Percentiles rank a stretch among this genome's conserved stretches.
These are phyloP conservation scores for Caenorhabditis afra DNA, from an alignment of 2,888 invertebrate species.

Conservation along the genomic window DNA sequence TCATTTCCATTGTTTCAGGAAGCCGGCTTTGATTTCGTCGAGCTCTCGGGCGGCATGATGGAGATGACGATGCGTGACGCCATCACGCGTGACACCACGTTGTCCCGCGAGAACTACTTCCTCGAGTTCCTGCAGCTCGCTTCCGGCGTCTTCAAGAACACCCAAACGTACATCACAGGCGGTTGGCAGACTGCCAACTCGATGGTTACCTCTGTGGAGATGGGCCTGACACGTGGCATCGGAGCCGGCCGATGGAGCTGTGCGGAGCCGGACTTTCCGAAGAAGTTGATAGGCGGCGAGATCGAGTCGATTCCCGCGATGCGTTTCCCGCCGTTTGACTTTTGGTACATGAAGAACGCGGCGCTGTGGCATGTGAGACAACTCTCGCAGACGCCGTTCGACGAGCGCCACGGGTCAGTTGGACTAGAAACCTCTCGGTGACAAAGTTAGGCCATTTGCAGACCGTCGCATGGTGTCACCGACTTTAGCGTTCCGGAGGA, in stretches of 20 bases:
- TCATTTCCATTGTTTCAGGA: no score
- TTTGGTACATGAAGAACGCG: slow-evolving; percentile 11
- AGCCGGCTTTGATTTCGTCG: slow-evolving; percentile 69
- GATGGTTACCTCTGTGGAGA: slow-evolving; percentile 63
- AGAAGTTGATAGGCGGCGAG: slow-evolving; percentile 17
- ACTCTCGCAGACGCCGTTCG: neutral
- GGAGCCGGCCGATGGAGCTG: slow-evolving; percentile 63
- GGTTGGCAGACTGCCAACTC: slow-evolving; percentile 68
- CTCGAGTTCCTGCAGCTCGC: slow-evolving; percentile 59
- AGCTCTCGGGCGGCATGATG: slow-evolving; percentile 69
- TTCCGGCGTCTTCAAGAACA: slow-evolving; percentile 21
- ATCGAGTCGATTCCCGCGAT: neutral
- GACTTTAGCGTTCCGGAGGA: slow-evolving; percentile 10
- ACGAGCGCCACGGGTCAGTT: slow-evolving; percentile 4
- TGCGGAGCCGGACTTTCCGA: slow-evolving; percentile 65
- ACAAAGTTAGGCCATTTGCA: neutral
- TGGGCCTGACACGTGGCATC: slow-evolving; percentile 61
- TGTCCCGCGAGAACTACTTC: slow-evolving; percentile 66
- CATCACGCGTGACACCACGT: slow-evolving; percentile 59
- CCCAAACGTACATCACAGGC: slow-evolving; percentile 63
- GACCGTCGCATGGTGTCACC: neutral
- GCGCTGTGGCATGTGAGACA: slow-evolving; percentile 15
- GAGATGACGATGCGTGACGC: slow-evolving; percentile 55
- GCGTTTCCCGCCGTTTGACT: slow-evolving; percentile 19
- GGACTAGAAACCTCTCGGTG: neutral